Base-by-base conservation (phyloP, 64 coral and sea anemone species). In the Porites lutea region DNA sequence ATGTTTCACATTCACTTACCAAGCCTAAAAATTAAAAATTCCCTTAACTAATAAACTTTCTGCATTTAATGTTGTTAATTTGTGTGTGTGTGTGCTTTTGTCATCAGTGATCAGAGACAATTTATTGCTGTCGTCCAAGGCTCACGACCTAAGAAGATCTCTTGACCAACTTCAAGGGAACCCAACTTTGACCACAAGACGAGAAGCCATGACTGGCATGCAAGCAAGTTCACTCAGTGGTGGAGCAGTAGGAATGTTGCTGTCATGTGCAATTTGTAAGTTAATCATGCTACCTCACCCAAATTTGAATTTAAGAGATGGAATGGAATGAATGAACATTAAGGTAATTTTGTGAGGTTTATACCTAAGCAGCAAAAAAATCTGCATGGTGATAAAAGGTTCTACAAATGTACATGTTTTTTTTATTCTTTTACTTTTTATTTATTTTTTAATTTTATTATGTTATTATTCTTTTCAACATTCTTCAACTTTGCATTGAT, bases 161-260 rank as follows among this genome's bases (percentile, higher is more conserved):
- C 21, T 79, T 13, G 86, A 80, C 46, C 20, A 87, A 13, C 10
- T 75, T 66, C 50, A 18, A 68, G 70, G 61, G 64, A 83, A 71
- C 16, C 52, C 20, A 71, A 79, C 13, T 8, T 13, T 77, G 53
- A 86, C 22, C 68, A 54, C 81, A 62, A 44, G 59, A 77, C 50
- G 50, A 86, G 71, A 70, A 63, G 82, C 48, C 21, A 78, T 77
- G 75, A 90, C 49, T 44, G 83, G 81, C 52, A 97, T 83, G 66
- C 89, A 89, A 83, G 95, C 95, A 10, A 97, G 95, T 78, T 82
- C 92, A 9, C 63, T 91, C 10, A 89, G 92, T 57, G 95, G 95
- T 58, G 95, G 88, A 18, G 61, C 51, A 47, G 87, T 88, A 13
- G 95, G 95, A 5, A 78, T 94, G 53, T 43, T 97, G 6, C 90